A percentile compares a stretch with the other conserved stretches of the same genome.
phyloP scores from a whole-genome alignment of 2,113 vertebrate genomes.

The Epinephelus fuscoguttatus region DNA sequence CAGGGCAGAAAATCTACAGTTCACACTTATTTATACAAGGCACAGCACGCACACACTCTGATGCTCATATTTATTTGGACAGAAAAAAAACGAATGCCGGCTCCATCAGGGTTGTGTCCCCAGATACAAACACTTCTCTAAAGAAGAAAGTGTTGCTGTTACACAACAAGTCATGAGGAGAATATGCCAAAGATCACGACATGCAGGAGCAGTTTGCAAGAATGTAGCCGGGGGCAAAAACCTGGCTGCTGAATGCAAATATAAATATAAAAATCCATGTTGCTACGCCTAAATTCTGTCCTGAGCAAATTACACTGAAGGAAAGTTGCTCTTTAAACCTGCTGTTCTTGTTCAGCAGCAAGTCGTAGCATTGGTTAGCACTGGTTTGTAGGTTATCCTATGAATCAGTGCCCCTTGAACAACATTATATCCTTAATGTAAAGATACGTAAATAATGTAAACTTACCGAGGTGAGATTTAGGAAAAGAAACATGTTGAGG shows the following conservation, averaged over 20 bases:
- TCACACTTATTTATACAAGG: slow-evolving; percentile 4
- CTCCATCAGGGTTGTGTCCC: slow-evolving; percentile 17
- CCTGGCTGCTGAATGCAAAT: slow-evolving; percentile 17
- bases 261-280: slow-evolving; percentile 30
- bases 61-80: slow-evolving; percentile 7
- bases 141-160: slow-evolving; percentile 52
- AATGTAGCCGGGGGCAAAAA: slow-evolving; percentile 42
- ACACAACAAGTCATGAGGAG: slow-evolving; percentile 41
- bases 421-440: no score
- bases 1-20: not conserved
- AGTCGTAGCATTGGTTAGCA: not conserved
- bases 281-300: not conserved
- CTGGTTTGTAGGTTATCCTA: no score
- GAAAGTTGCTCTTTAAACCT: not conserved
- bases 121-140: slow-evolving; percentile 17
- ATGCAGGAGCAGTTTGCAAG: slow-evolving; percentile 35
- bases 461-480: no score
- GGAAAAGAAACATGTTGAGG: no score
- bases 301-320: slow-evolving; percentile 3
- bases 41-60: not conserved
- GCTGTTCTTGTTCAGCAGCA: not conserved
- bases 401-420: no score
- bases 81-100: not conserved
- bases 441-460: no score
- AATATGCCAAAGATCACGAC: slow-evolving; percentile 33